These are phyloP conservation scores for Hedychridium roseum DNA, from an alignment of 2,888 invertebrate species.

Conservation along the genomic window DNA sequence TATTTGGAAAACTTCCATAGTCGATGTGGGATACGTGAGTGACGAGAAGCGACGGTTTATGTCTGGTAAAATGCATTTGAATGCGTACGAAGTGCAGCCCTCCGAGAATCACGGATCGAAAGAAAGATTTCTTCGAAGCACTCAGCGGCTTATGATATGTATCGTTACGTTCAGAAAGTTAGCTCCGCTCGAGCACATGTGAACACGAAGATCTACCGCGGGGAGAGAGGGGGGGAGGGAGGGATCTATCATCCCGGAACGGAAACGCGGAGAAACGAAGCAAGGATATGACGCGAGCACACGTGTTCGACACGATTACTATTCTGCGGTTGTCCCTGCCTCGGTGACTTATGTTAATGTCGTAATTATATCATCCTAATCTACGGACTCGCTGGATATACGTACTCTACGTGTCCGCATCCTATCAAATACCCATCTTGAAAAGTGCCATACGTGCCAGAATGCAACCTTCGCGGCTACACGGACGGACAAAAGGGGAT, in stretches of 20 bases:
- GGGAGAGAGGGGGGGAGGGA: too few species aligned
- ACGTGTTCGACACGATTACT: conserved; percentile 60
- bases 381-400: conserved; percentile 53
- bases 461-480: conserved; percentile 44
- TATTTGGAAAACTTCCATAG: too few species aligned
- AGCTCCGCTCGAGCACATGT: conserved; percentile 37
- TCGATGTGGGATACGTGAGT: too few species aligned
- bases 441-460: conserved; percentile 62
- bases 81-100: too few species aligned
- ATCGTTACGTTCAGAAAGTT: conserved; percentile 45
- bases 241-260: too few species aligned
- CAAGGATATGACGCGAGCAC: conserved; percentile 44
- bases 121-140: too few species aligned
- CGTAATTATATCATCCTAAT: conserved; percentile 64
- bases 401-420: conserved; percentile 56
- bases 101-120: too few species aligned
- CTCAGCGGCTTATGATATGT: conserved; percentile 44
- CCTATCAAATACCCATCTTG: conserved; percentile 63
- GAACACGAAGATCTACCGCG: conserved; percentile 15
- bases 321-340: conserved; percentile 56
- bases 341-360: conserved; percentile 63
- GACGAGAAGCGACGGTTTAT: too few species aligned
- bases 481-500: too few species aligned
- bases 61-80: too few species aligned
- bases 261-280: too few species aligned